phyloP scores from a whole-genome alignment of 2,113 vertebrate species.

The Alethe castanea region DNA sequence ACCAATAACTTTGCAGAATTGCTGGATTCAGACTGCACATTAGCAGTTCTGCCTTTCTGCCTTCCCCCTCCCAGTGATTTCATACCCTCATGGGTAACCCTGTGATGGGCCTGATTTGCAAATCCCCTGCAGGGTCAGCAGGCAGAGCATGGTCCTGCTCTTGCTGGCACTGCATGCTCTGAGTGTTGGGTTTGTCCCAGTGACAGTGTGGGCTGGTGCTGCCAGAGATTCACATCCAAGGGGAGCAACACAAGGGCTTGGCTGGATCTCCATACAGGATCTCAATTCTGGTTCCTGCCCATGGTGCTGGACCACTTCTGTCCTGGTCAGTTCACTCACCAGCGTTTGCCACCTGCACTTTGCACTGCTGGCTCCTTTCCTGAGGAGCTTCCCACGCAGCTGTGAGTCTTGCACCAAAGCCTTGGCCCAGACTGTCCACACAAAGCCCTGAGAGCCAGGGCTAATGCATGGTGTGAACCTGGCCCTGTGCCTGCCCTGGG shows the following conservation, averaged over 20 bases:
- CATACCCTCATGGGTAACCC: not conserved
- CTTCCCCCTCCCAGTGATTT: not conserved
- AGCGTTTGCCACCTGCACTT: not conserved
- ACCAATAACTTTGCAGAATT: not conserved
- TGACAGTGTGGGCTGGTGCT: not conserved
- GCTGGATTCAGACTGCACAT: not conserved
- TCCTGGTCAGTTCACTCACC: not conserved
- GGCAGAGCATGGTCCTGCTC: not conserved
- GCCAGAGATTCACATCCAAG: not conserved
- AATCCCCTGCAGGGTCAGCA: not conserved
- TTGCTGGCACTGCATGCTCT: not conserved
- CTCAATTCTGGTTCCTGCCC: accelerated
- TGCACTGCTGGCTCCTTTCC: not conserved
- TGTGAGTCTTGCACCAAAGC: constrained; percentile 26
- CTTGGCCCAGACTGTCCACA: constrained; percentile 35
- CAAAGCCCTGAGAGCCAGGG: constrained; percentile 22
- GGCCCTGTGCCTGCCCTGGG: constrained; percentile 23
- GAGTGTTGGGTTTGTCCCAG: not conserved
- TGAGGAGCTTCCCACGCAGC: constrained; percentile 27
- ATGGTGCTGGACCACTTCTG: not conserved
- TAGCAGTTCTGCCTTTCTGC: not conserved
- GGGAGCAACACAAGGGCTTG: not conserved
- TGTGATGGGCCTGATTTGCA: not conserved
- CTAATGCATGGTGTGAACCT: not conserved
- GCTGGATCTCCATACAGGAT: not conserved